phyloP scores from a whole-genome alignment of 2,797 vertebrate genomes.

The Passerculus sandwichensis region DNA sequence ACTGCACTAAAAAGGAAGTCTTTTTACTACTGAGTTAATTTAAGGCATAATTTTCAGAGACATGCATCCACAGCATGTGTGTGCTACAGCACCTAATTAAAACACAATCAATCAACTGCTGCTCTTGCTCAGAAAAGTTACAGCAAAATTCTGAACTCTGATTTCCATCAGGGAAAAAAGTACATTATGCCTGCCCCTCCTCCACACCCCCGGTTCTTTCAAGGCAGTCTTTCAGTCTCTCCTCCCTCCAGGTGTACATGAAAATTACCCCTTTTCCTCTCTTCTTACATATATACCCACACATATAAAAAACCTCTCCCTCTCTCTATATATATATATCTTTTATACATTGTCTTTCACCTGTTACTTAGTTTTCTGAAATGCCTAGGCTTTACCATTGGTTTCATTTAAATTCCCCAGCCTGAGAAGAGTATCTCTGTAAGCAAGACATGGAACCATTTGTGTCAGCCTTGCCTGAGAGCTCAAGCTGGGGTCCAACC shows the following conservation, averaged over 20 bases:
- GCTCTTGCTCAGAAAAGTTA: not conserved
- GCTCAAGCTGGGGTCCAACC: fast-evolving
- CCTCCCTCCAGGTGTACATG: not conserved
- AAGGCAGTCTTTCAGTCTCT: not conserved
- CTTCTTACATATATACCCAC: not conserved
- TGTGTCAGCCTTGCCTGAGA: not conserved
- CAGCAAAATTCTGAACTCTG: not conserved
- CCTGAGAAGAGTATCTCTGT: not conserved
- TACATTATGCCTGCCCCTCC: not conserved
- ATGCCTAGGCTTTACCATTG: not conserved
- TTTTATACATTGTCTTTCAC: not conserved
- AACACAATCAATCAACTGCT: slow-evolving; percentile 28
- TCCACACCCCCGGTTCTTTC: not conserved
- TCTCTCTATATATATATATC: not conserved
- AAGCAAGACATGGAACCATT: not conserved
- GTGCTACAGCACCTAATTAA: not conserved
- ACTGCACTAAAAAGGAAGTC: not conserved
- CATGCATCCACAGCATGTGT: not conserved
- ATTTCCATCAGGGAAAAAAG: not conserved
- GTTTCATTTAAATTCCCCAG: not conserved
- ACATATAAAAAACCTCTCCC: not conserved
- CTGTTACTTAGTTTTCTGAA: not conserved
- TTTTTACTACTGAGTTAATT: not conserved
- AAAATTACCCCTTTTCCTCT: not conserved
- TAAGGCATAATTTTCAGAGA: not conserved